These are phyloP conservation scores for Lysandra coridon DNA, from an alignment of 2,888 invertebrate genomes.

Conservation along the genomic window DNA sequence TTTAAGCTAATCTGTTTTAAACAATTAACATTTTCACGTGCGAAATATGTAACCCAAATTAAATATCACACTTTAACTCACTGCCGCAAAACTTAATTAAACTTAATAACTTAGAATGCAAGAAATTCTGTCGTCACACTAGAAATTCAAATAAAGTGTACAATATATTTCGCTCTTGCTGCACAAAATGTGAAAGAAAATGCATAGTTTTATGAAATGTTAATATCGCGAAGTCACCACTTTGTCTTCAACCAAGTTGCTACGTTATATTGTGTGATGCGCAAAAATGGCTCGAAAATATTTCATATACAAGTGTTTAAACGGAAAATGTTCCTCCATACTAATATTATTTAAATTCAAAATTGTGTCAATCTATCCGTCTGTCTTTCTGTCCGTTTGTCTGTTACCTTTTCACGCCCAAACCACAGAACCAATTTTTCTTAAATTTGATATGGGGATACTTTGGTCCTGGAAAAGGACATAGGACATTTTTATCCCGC, in stretches of 20 bases:
- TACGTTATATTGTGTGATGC: background rate
- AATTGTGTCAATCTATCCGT: too few relatives aligned
- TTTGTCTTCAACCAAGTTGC: background rate
- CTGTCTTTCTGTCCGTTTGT: too few relatives aligned
- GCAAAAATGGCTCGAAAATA: background rate
- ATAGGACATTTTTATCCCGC: too few relatives aligned
- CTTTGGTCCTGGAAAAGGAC: too few relatives aligned
- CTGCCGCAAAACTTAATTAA: background rate
- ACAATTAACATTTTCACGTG: background rate
- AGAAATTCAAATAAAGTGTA: slow-evolving; percentile 5
- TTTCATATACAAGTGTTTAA: background rate
- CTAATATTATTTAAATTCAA: too few relatives aligned
- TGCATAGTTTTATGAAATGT: background rate
- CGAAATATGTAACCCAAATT: background rate
- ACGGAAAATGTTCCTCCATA: too few relatives aligned
- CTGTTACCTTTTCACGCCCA: too few relatives aligned
- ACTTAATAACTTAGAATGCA: background rate
- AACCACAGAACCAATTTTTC: too few relatives aligned
- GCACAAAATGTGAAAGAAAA: background rate
- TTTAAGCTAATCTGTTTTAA: background rate
- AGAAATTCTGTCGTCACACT: background rate
- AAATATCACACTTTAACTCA: background rate
- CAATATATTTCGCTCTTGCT: background rate
- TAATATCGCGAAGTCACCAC: background rate
- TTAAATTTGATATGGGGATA: too few relatives aligned